Percentiles rank a stretch among this genome's conserved stretches.
Conservation (phyloP, 1,140 invertebrate genomes). For the Brachionus asplanchnoidis region DNA sequence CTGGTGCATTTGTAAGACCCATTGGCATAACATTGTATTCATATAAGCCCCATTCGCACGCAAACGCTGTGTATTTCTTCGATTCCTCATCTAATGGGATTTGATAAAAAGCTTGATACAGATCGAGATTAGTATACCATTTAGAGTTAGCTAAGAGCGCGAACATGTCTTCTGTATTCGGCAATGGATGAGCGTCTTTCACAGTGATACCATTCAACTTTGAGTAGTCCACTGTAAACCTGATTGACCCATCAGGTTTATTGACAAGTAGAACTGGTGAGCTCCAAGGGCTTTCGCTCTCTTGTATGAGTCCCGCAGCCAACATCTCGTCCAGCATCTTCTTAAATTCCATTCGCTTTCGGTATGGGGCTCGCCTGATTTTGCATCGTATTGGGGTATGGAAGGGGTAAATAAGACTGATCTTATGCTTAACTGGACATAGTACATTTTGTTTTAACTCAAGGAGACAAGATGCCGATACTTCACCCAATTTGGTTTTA, state of each 20-base stretch:
- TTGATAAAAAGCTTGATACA: not conserved
- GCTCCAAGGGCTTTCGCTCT: not conserved
- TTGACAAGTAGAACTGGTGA: not conserved
- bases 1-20: not conserved
- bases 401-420: not conserved
- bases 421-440: not conserved
- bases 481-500: not conserved
- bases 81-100: not conserved
- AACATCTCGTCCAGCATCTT: not conserved
- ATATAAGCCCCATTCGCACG: not conserved
- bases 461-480: not conserved
- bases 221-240: constrained; percentile 7
- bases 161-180: constrained; percentile 7
- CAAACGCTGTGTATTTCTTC: not conserved
- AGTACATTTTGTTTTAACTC: not conserved
- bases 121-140: not conserved
- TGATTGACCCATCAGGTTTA: not conserved
- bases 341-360: not conserved
- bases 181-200: not conserved
- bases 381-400: not conserved
- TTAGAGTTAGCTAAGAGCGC: not conserved
- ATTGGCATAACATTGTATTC: constrained; percentile 19
- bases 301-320: constrained; percentile 34
- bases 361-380: not conserved
- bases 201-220: not conserved